Conservation (phyloP, 1,140 invertebrate genomes). For the Lucilia cuprina region DNA sequence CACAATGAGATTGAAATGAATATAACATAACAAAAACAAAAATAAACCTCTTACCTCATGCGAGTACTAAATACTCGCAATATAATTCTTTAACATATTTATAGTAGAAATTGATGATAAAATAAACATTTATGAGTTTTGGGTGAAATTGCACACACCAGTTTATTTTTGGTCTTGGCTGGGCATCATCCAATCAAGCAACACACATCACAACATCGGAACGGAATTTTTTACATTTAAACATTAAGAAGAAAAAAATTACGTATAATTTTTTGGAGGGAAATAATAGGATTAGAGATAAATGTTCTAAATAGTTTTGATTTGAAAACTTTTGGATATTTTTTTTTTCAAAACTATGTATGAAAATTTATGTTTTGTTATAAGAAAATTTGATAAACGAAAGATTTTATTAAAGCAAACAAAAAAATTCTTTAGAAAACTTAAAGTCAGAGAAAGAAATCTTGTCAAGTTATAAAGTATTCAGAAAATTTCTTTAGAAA, state of each 20-base stretch:
- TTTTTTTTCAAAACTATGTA: too few relatives aligned
- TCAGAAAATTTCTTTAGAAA: too few relatives aligned
- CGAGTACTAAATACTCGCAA: too few relatives aligned
- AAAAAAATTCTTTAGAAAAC: too few relatives aligned
- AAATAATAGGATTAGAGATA: neutral
- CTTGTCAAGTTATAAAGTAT: too few relatives aligned
- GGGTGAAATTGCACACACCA: neutral
- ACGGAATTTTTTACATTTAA: neutral
- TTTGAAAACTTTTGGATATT: too few relatives aligned
- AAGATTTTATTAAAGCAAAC: too few relatives aligned
- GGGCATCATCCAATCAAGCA: neutral
- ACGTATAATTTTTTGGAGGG: neutral
- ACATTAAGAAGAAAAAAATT: neutral
- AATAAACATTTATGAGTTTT: conserved; percentile 12
- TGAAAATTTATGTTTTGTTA: too few relatives aligned
- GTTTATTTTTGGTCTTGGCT: neutral
- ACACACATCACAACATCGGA: neutral
- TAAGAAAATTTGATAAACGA: too few relatives aligned
- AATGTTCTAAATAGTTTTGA: too few relatives aligned
- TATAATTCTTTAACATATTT: too few relatives aligned
- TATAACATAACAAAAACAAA: neutral
- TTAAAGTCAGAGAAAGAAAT: too few relatives aligned
- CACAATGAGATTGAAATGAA: neutral
- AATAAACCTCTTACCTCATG: neutral
- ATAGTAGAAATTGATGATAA: neutral